Percentiles rank a stretch among this genome's conserved stretches.
These are phyloP conservation scores for Amphipoea lucens DNA, from an alignment of 2,888 invertebrate genomes.

Conservation along the genomic window DNA sequence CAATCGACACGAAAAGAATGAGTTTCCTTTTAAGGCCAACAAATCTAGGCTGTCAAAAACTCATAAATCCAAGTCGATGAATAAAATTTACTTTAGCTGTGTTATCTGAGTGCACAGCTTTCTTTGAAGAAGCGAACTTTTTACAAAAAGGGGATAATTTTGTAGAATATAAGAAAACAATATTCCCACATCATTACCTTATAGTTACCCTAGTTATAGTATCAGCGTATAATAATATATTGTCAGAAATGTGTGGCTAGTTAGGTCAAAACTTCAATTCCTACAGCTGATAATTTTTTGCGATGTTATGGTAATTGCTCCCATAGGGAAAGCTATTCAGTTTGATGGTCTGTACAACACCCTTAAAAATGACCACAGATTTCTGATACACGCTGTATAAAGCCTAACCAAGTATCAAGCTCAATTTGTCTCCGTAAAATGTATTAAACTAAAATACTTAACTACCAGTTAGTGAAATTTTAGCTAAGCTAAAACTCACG, in stretches of 20 bases:
- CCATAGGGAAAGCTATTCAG: not conserved
- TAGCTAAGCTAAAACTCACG: conserved; percentile 16
- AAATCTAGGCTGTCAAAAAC: not conserved
- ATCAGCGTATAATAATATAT: not conserved
- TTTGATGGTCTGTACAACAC: not conserved
- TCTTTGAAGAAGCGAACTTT: not conserved
- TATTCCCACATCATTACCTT: too few relatives aligned
- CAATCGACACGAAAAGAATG: not conserved
- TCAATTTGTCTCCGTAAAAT: not conserved
- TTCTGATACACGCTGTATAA: not conserved
- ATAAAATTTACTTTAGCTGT: not conserved
- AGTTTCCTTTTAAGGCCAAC: not conserved
- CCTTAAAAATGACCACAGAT: not conserved
- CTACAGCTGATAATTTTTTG: not conserved
- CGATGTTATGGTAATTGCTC: not conserved
- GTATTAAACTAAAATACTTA: conserved; percentile 6
- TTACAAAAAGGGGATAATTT: not conserved
- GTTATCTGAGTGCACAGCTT: not conserved
- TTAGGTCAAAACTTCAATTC: not conserved
- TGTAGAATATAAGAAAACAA: not conserved
- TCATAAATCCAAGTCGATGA: not conserved
- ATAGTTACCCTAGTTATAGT: not conserved
- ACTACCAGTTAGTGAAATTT: conserved; percentile 12
- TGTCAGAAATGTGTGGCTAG: not conserved
- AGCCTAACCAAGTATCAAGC: too few relatives aligned